Percentiles rank a stretch among this genome's conserved stretches.
Conservation (phyloP, 2,113 vertebrate genomes). For the Rhabdornis inornatus region DNA sequence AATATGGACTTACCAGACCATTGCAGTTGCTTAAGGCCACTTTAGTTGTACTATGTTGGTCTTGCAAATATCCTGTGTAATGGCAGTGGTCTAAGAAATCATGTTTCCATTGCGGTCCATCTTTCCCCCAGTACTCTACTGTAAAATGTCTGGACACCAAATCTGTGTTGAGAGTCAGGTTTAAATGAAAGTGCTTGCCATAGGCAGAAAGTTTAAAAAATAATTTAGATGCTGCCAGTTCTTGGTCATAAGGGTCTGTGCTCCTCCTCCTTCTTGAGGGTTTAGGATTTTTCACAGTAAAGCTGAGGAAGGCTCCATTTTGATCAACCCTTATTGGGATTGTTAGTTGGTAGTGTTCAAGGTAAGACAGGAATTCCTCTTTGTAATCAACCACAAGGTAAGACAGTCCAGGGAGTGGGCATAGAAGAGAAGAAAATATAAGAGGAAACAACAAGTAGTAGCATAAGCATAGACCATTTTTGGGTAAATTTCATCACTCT, state of each 20-base stretch:
- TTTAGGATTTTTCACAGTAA: slow-evolving; percentile 94
- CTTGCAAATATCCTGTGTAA: slow-evolving; percentile 35
- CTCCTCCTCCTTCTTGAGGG: slow-evolving; percentile 87
- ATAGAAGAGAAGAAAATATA: slow-evolving; percentile 77
- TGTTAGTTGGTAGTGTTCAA: slow-evolving; percentile 97
- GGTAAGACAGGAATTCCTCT: slow-evolving; percentile 98
- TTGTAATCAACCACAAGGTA: slow-evolving; percentile 79
- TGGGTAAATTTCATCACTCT: slow-evolving; percentile 28
- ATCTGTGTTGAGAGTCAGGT: slow-evolving; percentile 94
- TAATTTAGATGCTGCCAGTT: slow-evolving; percentile 83
- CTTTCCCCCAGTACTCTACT: slow-evolving; percentile 95
- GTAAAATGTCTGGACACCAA: slow-evolving; percentile 95
- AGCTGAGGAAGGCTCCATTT: slow-evolving; percentile 95
- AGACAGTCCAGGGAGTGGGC: slow-evolving; percentile 69
- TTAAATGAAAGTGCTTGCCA: slow-evolving; percentile 98
- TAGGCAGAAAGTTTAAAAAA: slow-evolving; percentile 98
- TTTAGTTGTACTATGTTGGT: slow-evolving; percentile 7
- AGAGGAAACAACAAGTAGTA: slow-evolving; percentile 73
- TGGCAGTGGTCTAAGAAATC: slow-evolving; percentile 26
- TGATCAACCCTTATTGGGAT: slow-evolving; percentile 92
- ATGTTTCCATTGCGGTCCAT: slow-evolving; percentile 1
- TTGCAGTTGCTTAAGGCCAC: slow-evolving; percentile 35
- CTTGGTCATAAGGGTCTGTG: slow-evolving; percentile 76
- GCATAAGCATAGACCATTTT: slow-evolving; percentile 53
- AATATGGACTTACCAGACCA: slow-evolving; percentile 14